phyloP scores from a whole-genome alignment of 2,888 invertebrate genomes.

The Aphidoletes aphidimyza region DNA sequence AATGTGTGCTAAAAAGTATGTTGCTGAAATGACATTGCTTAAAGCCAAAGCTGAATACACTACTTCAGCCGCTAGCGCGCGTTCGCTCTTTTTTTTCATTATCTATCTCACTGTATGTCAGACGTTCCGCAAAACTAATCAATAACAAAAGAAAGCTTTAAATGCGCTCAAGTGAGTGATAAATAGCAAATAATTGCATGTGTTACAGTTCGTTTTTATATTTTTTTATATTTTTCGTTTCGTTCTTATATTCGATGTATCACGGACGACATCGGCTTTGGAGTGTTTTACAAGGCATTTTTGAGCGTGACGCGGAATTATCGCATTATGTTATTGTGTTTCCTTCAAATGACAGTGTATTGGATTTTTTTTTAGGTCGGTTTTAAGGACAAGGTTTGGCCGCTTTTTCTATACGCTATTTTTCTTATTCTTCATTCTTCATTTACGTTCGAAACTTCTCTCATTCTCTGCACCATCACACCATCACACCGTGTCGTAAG shows the following conservation, averaged over 20 bases:
- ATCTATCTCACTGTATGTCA: background rate
- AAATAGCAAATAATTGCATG: constrained; percentile 33
- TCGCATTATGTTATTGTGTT: constrained; percentile 10
- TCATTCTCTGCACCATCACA: too few species aligned
- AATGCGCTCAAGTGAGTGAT: constrained; percentile 48
- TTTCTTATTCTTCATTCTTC: too few species aligned
- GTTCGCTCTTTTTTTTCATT: too few species aligned
- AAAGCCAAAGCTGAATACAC: background rate
- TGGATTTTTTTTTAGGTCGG: constrained; percentile 29
- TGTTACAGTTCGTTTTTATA: background rate
- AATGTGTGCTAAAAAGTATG: constrained; percentile 35
- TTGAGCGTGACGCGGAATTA: background rate
- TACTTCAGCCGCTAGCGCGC: too few species aligned
- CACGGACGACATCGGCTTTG: background rate
- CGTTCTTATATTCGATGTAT: too few species aligned
- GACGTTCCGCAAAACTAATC: constrained; percentile 52
- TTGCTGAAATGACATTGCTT: constrained; percentile 18
- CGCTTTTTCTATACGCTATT: background rate
- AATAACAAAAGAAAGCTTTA: constrained; percentile 53
- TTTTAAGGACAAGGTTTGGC: constrained; percentile 47
- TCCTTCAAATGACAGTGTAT: constrained; percentile 14
- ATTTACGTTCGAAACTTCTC: too few species aligned
- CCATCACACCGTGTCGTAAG: too few species aligned
- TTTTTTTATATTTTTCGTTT: background rate
- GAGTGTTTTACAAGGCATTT: constrained; percentile 3